A percentile compares a stretch with the other conserved stretches of the same genome.
Conservation (phyloP, 1,140 invertebrate genomes). For the Onthophagus taurus region DNA sequence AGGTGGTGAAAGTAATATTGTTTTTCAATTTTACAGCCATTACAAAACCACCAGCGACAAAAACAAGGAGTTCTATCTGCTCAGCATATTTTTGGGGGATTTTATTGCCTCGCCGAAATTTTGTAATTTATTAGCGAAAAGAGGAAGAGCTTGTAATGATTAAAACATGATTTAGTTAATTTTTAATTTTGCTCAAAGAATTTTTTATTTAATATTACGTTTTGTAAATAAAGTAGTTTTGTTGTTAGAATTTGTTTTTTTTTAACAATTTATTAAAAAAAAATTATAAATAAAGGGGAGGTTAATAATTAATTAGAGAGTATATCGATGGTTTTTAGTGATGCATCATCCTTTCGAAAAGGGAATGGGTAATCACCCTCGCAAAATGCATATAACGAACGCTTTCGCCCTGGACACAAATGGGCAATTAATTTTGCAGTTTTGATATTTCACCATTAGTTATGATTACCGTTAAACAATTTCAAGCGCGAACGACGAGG, state of each 20-base stretch:
- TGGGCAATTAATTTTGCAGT: too few relatives aligned
- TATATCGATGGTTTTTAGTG: too few relatives aligned
- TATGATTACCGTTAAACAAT: too few relatives aligned
- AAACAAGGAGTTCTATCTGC: conserved; percentile 67
- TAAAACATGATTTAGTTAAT: conserved; percentile 16
- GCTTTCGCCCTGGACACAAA: too few relatives aligned
- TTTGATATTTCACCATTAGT: too few relatives aligned
- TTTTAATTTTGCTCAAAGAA: neutral
- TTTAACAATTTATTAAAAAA: neutral
- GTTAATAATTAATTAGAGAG: too few relatives aligned
- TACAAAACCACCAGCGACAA: conserved; percentile 62
- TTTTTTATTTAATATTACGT: neutral
- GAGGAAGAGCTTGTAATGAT: conserved; percentile 45
- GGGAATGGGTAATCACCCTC: too few relatives aligned
- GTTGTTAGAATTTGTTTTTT: neutral
- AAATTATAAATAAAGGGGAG: too few relatives aligned
- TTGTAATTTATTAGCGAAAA: conserved; percentile 66
- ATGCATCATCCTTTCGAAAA: too few relatives aligned
- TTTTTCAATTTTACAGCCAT: conserved; percentile 59
- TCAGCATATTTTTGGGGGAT: conserved; percentile 74
- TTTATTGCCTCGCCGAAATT: conserved; percentile 66
- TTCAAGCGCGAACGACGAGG: too few relatives aligned
- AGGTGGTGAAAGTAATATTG: too few relatives aligned
- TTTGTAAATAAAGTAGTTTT: neutral
- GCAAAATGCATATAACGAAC: too few relatives aligned